Evolutionary conservation across 2,113 vertebrate species (phyloP).

Genomic region (Rattus norvegicus): DNA sequence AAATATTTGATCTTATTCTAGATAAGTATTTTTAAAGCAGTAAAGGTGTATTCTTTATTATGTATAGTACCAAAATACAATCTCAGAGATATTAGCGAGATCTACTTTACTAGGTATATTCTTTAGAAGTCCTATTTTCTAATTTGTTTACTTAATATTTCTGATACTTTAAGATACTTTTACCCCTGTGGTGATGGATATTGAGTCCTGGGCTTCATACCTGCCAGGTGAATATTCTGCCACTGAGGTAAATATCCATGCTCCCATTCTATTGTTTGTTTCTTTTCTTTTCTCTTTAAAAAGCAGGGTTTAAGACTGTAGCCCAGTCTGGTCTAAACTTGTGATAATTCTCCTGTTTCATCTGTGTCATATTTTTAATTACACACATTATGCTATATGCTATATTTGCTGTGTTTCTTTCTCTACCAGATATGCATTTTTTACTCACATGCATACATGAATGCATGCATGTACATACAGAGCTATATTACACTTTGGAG

Average conservation of each 20-base stretch:
- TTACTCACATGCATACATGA: not conserved
- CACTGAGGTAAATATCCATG: not conserved
- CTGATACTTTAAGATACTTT: not conserved
- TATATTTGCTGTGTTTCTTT: constrained; percentile 38
- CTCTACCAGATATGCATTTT: not conserved
- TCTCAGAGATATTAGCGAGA: constrained; percentile 20
- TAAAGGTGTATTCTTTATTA: not conserved
- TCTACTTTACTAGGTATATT: not conserved
- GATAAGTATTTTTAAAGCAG: not conserved
- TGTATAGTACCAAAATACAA: not conserved
- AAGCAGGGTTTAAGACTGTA: not conserved
- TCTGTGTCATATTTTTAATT: constrained; percentile 42
- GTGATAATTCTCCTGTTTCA: not conserved
- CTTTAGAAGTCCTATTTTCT: constrained; percentile 13
- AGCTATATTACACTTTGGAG: not conserved
- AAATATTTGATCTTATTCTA: constrained; percentile 7
- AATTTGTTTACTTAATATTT: constrained; percentile 33
- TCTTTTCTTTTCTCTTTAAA: not conserved
- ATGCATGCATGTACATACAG: not conserved
- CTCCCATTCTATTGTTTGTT: not conserved
- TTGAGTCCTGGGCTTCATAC: not conserved
- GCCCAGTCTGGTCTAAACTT: not conserved
- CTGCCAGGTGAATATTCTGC: not conserved
- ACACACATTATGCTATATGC: not conserved
- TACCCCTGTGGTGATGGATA: not conserved